Percentiles rank a stretch among this genome's conserved stretches.
These are phyloP conservation scores for Coluber constrictor DNA, from an alignment of 2,797 vertebrate species.

Conservation along the genomic window DNA sequence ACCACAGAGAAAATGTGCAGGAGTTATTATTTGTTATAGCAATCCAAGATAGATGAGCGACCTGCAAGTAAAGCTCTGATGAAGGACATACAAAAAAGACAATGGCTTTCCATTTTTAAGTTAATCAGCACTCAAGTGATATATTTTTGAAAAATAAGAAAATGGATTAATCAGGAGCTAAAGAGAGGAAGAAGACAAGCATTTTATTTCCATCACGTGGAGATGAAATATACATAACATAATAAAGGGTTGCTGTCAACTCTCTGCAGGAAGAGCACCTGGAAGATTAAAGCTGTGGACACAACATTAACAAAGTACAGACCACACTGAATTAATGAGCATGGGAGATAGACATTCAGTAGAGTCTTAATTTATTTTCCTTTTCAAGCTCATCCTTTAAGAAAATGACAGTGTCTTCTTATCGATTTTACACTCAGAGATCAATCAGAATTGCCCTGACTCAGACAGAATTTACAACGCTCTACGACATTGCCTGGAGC, in stretches of 20 bases:
- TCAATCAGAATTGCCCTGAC: constrained; percentile 98
- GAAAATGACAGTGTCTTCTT: constrained; percentile 99
- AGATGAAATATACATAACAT: constrained; percentile 86
- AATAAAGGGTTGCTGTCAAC: constrained; percentile 78
- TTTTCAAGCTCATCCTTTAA: constrained; percentile 95
- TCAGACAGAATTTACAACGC: constrained; percentile 94
- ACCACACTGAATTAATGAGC: constrained; percentile 89
- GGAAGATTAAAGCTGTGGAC: constrained; percentile 87
- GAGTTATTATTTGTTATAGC: constrained; percentile 85
- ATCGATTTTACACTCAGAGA: constrained; percentile 99
- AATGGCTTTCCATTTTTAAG: constrained; percentile 88
- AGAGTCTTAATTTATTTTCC: constrained; percentile 98
- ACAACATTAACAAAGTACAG: constrained; percentile 87
- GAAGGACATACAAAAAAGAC: constrained; percentile 83
- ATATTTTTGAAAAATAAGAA: constrained; percentile 88
- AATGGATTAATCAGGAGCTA: constrained; percentile 86
- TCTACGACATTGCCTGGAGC: constrained; percentile 77
- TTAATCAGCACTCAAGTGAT: constrained; percentile 88
- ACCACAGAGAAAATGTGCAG: constrained; percentile 76
- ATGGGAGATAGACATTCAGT: constrained; percentile 83
- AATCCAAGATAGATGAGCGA: constrained; percentile 87
- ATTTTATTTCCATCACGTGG: constrained; percentile 73
- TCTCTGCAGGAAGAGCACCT: constrained; percentile 79
- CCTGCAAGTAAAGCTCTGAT: constrained; percentile 76
- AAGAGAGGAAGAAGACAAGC: constrained; percentile 74